Base-by-base conservation (phyloP, 2,113 vertebrate genomes). In the Todiramphus saurophagus region DNA sequence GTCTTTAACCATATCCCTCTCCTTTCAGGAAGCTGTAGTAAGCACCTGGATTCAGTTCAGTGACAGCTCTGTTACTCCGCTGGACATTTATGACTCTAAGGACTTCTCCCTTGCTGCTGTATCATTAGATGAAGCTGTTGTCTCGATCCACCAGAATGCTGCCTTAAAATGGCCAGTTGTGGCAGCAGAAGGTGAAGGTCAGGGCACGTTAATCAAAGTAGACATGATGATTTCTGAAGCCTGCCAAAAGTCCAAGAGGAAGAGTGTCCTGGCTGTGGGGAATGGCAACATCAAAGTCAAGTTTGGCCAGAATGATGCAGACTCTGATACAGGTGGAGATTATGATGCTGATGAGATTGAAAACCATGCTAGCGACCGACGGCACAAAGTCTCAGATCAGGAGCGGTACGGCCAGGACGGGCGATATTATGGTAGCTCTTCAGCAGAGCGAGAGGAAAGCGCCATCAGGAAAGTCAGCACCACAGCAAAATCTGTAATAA, bases 1-100 rank as follows among this genome's bases (percentile, higher is more conserved):
- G 43, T 53, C 46, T 92, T 96, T 64, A 95, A 92, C 56, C 12
- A 3, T 75, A 18, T 92, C 44, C 89, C 50, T 98, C 41, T 97
- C 90, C 97, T 95, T 69, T 20, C 96, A 99, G 99, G 99, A 99
- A 93, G 99, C 99, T 8, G 96, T 99, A 92, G 97, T 99, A 90
- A 99, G 99, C 89, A 98, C 98, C 14, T 99, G 99, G 99, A 98
- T 99, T 39, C 99, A 99, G 97, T 99, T 99, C 98, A 99, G 99
- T 8, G 99, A 99, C 2, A 98, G 99, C 96, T 99, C 99, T 0
- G 97, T 98, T 69, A 98, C 99, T 3, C 99, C 99, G 1, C 97
- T 99, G 91, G 99, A 99, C 94, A 98, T 99, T 37, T 99, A 99
- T 15, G 98, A 99, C 93, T 33, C 98, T 5, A 98, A 98, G 83